Evolutionary conservation across 2,888 invertebrate species (phyloP).

Genomic region (Deilephila porcellus): DNA sequence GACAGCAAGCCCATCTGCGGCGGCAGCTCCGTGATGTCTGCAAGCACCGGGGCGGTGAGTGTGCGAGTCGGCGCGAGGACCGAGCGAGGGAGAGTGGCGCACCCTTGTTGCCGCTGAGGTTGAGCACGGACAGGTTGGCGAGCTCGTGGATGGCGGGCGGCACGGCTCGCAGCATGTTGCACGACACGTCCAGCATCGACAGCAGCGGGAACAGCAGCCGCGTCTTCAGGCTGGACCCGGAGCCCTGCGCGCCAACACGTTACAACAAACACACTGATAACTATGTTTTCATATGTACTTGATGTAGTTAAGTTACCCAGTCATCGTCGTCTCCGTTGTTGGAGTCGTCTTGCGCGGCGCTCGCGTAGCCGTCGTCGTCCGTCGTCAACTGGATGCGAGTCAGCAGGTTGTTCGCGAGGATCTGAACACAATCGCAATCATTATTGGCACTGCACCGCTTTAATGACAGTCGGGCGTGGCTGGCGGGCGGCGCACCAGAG

Average conservation of each 20-base stretch:
- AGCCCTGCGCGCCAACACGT: slow-evolving; percentile 43
- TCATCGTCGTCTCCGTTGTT: slow-evolving; percentile 84
- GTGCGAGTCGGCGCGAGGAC: too few relatives aligned
- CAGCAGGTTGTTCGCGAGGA: slow-evolving; percentile 94
- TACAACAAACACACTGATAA: background rate
- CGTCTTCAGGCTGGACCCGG: slow-evolving; percentile 81
- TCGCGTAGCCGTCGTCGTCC: slow-evolving; percentile 88
- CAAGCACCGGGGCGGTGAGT: slow-evolving; percentile 14
- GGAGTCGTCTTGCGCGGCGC: slow-evolving; percentile 56
- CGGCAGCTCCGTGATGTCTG: slow-evolving; percentile 94
- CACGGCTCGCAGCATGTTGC: slow-evolving; percentile 89
- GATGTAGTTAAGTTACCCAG: slow-evolving; percentile 74
- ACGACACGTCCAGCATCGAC: slow-evolving; percentile 97
- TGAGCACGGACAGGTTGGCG: slow-evolving; percentile 95
- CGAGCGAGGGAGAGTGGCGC: background rate
- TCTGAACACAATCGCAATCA: slow-evolving; percentile 50
- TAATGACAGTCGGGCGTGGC: too few relatives aligned
- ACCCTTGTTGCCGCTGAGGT: slow-evolving; percentile 93
- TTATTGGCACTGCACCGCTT: background rate
- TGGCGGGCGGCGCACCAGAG: slow-evolving; percentile 80
- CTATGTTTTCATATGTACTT: background rate
- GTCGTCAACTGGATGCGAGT: slow-evolving; percentile 92
- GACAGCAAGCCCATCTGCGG: slow-evolving; percentile 97
- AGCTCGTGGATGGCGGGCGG: slow-evolving; percentile 94
- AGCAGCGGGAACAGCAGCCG: slow-evolving; percentile 95